Base-by-base conservation (phyloP, 2,113 vertebrate species). In the Tachuris rubrigastra region DNA sequence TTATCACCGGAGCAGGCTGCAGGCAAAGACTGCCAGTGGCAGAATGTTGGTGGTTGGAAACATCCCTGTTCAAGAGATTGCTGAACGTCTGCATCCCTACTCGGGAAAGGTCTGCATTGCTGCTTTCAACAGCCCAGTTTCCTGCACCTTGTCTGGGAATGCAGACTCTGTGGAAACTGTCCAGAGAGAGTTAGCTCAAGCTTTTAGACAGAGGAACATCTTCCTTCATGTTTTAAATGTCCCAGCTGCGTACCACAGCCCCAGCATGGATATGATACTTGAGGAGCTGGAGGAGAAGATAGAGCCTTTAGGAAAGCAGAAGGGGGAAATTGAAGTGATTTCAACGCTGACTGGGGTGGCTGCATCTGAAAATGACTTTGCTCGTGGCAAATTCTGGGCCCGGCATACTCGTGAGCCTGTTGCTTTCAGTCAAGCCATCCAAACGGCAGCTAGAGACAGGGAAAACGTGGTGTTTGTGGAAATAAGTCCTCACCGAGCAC, bases 11-110 rank as follows among this genome's bases (percentile, higher is more conserved):
- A 98, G 98, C 69, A 30, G 87, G 78, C 97, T 99, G 23, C 99
- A 99, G 96, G 95, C 95, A 42, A 98, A 96, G 77, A 98, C 98
- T 19, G 96, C 94, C 14, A 93, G 97, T 0, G 98, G 99, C 19
- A 98, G 97, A 84, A 99, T 99, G 99, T 90, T 99, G 81, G 97
- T 98, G 23, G 97, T 99, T 50, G 95, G 98, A 49, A 99, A 99
- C 66, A 86, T 99, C 79, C 96, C 97, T 6, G 95, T 98, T 18
- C 80, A 96, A 84, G 96, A 98, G 41, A 92, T 99, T 27, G 89
- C 98, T 66, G 80, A 97, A 52, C 21, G 41, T 18, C 88, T 99
- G 53, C 60, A 62, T 6, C 72, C 25, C 21, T 98, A 98, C 85
- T 95, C 90, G 1, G 98, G 97, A 33, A 97, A 95, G 65, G 95